Percentiles rank a stretch among this genome's conserved stretches.
Conservation (phyloP, 2,113 vertebrate genomes). For the Cyanoramphus novaezelandiae region DNA sequence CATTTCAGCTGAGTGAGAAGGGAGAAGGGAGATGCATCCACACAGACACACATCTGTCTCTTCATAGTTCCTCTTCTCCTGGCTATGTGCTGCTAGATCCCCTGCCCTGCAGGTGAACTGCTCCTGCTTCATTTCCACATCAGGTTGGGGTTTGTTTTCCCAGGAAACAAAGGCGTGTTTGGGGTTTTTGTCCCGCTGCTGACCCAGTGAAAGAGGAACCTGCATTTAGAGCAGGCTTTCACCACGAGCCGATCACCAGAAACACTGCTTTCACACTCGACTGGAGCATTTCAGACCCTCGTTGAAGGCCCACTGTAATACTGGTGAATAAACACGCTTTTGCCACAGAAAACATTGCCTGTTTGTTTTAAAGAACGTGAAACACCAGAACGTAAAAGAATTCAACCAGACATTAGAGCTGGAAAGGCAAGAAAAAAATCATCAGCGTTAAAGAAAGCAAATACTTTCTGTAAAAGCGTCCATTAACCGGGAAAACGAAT, state of each 20-base stretch:
- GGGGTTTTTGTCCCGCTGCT: not conserved
- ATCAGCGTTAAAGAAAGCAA: not conserved
- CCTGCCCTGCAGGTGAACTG: not conserved
- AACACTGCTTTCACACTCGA: too few species aligned
- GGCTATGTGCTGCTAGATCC: not conserved
- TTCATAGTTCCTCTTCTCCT: not conserved
- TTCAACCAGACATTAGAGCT: not conserved
- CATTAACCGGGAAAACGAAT: not conserved
- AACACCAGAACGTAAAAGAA: not conserved
- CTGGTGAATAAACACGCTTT: not conserved
- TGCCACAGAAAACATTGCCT: not conserved
- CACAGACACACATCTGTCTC: not conserved
- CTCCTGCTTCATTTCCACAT: not conserved
- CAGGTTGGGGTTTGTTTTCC: not conserved
- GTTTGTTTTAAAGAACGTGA: not conserved
- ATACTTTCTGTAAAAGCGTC: not conserved
- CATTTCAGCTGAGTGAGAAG: not conserved
- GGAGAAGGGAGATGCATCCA: not conserved
- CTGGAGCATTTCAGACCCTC: not conserved
- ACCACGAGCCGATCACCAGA: not conserved
- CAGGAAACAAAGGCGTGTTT: not conserved
- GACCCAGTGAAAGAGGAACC: not conserved
- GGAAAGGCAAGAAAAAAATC: not conserved
- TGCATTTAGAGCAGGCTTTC: not conserved
- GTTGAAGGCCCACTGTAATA: fast-evolving